phyloP scores from a whole-genome alignment of 2,888 invertebrate species.

The Papilio protenor region DNA sequence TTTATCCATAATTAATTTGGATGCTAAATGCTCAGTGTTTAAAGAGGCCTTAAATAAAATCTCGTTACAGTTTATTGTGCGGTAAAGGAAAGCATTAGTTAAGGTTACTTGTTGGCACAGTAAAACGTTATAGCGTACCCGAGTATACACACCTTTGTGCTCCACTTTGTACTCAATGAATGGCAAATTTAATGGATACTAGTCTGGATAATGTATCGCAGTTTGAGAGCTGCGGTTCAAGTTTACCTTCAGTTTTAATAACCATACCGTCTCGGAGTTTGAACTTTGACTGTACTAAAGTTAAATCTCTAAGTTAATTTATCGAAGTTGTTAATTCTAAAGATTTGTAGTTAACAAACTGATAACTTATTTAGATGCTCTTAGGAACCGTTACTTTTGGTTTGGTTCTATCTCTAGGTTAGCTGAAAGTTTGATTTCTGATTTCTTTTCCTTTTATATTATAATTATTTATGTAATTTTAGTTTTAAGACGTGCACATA shows the following conservation, averaged over 20 bases:
- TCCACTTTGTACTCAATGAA: slow-evolving; percentile 51
- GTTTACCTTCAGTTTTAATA: slow-evolving; percentile 49
- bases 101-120: slow-evolving; percentile 11
- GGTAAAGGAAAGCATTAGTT: background rate
- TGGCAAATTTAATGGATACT: slow-evolving; percentile 52
- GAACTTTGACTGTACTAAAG: background rate
- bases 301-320: slow-evolving; percentile 10
- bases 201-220: background rate
- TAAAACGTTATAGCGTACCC: background rate
- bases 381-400: background rate
- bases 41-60: background rate
- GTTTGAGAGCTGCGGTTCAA: slow-evolving; percentile 46
- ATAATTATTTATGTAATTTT: background rate
- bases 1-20: background rate
- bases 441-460: background rate
- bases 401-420: background rate
- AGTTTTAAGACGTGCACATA: no score
- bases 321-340: slow-evolving; percentile 35
- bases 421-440: background rate
- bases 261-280: slow-evolving; percentile 38
- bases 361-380: background rate
- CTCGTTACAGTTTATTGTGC: background rate
- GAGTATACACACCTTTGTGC: slow-evolving; percentile 51
- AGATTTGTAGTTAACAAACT: background rate
- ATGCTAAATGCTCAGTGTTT: background rate